Conservation (phyloP, 2,797 vertebrate species). For the Epinephelus malabaricus region DNA sequence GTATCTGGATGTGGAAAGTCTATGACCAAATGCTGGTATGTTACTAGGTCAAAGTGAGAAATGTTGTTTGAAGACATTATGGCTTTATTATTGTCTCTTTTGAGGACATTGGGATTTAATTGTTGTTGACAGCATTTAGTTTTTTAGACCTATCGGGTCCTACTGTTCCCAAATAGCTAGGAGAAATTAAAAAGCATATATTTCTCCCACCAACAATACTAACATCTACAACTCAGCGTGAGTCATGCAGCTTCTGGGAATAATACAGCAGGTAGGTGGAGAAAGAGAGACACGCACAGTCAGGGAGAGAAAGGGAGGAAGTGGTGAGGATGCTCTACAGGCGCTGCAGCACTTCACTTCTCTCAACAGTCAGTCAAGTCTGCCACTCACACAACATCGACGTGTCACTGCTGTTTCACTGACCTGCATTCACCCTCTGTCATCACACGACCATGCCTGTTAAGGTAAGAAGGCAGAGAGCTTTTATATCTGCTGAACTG, state of each 20-base stretch:
- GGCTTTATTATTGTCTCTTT: too few species aligned
- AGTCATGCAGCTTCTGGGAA: conserved; percentile 21
- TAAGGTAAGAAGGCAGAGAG: conserved; percentile 52
- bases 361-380: conserved; percentile 34
- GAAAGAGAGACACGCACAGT: conserved; percentile 6
- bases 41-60: too few species aligned
- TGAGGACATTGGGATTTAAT: too few species aligned
- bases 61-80: too few species aligned
- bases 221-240: conserved; percentile 1
- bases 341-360: conserved; percentile 39
- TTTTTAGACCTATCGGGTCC: too few species aligned
- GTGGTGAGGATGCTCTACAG: conserved; percentile 72
- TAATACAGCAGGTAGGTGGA: conserved; percentile 62
- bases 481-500: neutral
- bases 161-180: too few species aligned
- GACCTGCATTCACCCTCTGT: neutral
- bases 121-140: too few species aligned
- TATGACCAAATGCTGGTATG: too few species aligned
- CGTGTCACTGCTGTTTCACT: neutral
- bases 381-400: neutral
- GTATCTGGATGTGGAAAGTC: too few species aligned
- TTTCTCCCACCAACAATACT: neutral
- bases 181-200: too few species aligned
- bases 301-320: conserved; percentile 56
- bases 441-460: conserved; percentile 28